A percentile compares a stretch with the other conserved stretches of the same genome.
These are phyloP conservation scores for Mormyrops boulengeri DNA, from an alignment of 2,797 vertebrate genomes.

Conservation along the genomic window DNA sequence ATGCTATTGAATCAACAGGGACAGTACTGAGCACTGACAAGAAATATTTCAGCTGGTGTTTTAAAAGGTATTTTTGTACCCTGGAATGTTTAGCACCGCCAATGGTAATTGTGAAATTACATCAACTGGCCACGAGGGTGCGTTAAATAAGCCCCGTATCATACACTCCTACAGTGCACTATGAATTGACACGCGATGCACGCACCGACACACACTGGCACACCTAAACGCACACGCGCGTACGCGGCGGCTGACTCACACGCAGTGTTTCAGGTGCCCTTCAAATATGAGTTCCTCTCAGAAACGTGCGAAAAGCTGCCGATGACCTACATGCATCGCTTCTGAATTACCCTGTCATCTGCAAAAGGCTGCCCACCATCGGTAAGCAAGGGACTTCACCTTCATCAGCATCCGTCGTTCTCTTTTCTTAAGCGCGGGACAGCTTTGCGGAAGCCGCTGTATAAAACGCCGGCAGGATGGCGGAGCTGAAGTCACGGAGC, in stretches of 20 bases:
- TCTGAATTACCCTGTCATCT: not conserved
- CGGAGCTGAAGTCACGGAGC: slow-evolving; percentile 62
- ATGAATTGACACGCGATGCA: not conserved
- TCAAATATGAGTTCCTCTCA: not conserved
- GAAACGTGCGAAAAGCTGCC: not conserved
- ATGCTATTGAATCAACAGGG: not conserved
- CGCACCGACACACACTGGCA: not conserved
- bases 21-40: not conserved
- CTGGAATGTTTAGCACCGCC: not conserved
- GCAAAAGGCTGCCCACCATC: not conserved
- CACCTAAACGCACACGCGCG: not conserved
- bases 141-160: not conserved
- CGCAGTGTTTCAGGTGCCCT: not conserved
- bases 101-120: not conserved
- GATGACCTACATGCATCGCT: not conserved
- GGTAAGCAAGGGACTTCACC: not conserved
- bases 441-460: not conserved
- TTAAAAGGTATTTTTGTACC: not conserved
- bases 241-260: not conserved
- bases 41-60: not conserved
- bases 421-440: not conserved
- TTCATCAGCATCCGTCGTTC: not conserved
- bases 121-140: not conserved
- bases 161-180: not conserved
- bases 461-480: slow-evolving; percentile 48